Conservation (phyloP, 2,888 invertebrate species). For the Ormyrus rosae region DNA sequence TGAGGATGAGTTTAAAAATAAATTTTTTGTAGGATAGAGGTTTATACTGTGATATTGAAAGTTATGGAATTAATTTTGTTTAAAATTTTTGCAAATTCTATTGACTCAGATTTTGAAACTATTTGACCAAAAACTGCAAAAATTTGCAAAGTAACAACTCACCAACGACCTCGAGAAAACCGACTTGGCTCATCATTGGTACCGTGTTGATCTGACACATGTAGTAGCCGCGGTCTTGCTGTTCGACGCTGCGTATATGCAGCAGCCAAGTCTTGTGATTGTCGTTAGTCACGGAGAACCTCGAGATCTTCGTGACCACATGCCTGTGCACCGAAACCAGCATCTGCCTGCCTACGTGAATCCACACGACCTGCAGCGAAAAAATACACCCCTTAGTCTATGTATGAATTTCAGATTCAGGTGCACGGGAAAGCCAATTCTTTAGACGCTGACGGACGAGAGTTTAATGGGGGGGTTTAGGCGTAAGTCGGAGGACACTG, state of each 20-base stretch:
- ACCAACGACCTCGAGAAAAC: conserved; percentile 95
- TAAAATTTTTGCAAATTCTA: no score
- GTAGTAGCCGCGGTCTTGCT: conserved; percentile 93
- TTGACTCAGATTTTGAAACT: no score
- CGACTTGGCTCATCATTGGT: conserved; percentile 96
- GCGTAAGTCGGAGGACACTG: background rate
- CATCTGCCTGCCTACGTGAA: conserved; percentile 96
- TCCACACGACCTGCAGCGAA: conserved; percentile 90
- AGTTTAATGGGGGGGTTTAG: conserved; percentile 40
- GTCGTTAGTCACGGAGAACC: conserved; percentile 93
- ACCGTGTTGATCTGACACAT: conserved; percentile 95
- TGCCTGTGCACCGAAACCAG: conserved; percentile 94
- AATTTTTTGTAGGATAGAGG: no score
- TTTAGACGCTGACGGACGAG: conserved; percentile 10
- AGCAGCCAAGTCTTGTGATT: conserved; percentile 94
- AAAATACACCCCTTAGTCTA: background rate
- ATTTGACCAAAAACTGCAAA: no score
- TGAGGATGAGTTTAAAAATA: no score
- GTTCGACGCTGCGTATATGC: conserved; percentile 93
- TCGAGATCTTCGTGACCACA: conserved; percentile 92
- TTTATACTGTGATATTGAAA: no score
- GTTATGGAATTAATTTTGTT: no score
- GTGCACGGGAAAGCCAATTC: background rate
- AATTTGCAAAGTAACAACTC: conserved; percentile 73
- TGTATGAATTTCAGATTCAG: background rate